Conservation (phyloP, 1,140 invertebrate species). For the Anoplolepis gracilipes region DNA sequence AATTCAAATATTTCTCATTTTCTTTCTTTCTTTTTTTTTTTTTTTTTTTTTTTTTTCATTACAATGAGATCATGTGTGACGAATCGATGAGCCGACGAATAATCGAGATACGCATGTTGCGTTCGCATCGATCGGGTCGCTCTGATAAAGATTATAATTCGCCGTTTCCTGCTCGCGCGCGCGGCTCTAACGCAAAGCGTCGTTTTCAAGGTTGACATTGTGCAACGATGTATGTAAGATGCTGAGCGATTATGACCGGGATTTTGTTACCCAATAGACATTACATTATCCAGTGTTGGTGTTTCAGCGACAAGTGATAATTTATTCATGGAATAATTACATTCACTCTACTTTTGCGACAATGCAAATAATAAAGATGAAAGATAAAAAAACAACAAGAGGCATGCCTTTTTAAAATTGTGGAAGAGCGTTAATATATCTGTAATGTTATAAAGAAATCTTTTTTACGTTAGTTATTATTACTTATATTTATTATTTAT, state of each 20-base stretch:
- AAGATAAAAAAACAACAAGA: background rate
- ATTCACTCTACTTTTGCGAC: background rate
- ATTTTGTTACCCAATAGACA: slow-evolving; percentile 33
- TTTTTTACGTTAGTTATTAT: background rate
- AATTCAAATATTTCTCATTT: background rate
- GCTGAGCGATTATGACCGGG: slow-evolving; percentile 23
- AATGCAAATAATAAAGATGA: background rate
- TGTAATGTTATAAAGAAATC: background rate
- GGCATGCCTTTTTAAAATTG: background rate
- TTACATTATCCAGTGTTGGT: background rate
- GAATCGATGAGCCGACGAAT: slow-evolving; percentile 31
- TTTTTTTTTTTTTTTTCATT: background rate
- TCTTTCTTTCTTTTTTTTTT: background rate
- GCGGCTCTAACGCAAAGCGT: slow-evolving; percentile 24
- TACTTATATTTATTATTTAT: background rate
- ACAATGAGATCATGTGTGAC: background rate
- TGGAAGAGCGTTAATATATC: background rate
- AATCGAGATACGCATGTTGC: slow-evolving; percentile 34
- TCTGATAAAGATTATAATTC: slow-evolving; percentile 59
- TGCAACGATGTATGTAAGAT: slow-evolving; percentile 41
- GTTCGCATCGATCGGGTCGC: slow-evolving; percentile 46
- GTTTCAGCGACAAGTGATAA: slow-evolving; percentile 20
- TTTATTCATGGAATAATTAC: slow-evolving; percentile 42
- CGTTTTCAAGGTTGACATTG: slow-evolving; percentile 52
- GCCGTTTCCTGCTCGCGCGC: slow-evolving; percentile 38